Base-by-base conservation (phyloP, 2,888 invertebrate genomes). In the Pseudolycoriella hygida region DNA sequence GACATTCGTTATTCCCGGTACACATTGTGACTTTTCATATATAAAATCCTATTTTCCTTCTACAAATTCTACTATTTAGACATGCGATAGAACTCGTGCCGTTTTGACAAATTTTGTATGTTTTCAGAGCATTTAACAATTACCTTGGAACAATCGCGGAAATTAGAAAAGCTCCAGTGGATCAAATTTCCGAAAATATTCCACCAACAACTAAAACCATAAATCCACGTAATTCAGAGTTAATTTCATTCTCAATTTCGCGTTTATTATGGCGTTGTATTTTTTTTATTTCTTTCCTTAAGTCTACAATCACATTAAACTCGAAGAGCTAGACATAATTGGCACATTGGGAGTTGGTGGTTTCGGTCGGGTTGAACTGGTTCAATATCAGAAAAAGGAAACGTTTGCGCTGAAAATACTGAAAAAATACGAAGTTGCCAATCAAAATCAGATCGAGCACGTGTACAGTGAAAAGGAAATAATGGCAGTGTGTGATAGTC, bases 271-370 rank as follows among this genome's bases (percentile, higher is more conserved):
- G 39, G 11, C 15, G 14, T 11, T 31, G 8, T 31, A 14, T 8
- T 15, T n/a, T 8, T 12, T 5, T 17, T 15, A 40, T 40, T 17
- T 38, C 38, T 10, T 40, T 15, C 17, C 15, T 42, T 30, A 14
- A 66, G 79, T 79, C 56, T 77, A 77, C 58, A 72, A 74, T 19
- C 72, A 75, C 49, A 70, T 94, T 20, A 71, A 77, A 46, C 66
- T 94, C 41, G 72, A 74, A 19, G 85, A 93, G 55, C 67, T 96
- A 52, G 82, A 83, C 55, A 76, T 80, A 48, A 70, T 88, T 15
- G 83, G 83, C 17, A 92, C 90, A 0, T 70, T 94, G 52, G 94
- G 94, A 1, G 83, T 92, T 12, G 94, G 94, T 4, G 93, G 92
- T 2, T 92, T 92, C 58, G 92, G 92, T 1, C 72, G 89, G 2